These are phyloP conservation scores for Cremastinae sp. DNA, from an alignment of 2,888 invertebrate genomes.

Conservation along the genomic window DNA sequence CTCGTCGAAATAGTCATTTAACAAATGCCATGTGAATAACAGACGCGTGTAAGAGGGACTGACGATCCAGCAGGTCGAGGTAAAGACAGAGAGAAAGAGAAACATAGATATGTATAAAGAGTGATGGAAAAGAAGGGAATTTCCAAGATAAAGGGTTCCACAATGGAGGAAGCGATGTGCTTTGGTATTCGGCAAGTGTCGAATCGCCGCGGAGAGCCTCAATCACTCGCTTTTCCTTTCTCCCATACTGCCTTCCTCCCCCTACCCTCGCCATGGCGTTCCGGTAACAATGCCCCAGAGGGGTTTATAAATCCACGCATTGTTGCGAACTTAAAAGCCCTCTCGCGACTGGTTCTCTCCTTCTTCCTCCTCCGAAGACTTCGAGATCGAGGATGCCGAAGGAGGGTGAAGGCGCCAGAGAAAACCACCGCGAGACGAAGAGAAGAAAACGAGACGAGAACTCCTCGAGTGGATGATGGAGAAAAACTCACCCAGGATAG, in stretches of 20 bases:
- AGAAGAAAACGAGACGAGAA: conserved; percentile 41
- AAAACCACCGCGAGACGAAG: conserved; percentile 46
- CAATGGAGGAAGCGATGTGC: conserved; percentile 76
- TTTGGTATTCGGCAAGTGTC: conserved; percentile 80
- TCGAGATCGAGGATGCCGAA: conserved; percentile 34
- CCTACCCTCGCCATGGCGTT: not conserved
- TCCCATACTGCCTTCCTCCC: not conserved
- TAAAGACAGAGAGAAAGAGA: not conserved
- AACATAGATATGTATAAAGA: too few relatives aligned
- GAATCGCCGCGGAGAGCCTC: conserved; percentile 74
- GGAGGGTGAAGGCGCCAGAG: conserved; percentile 43
- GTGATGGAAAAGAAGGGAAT: conserved; percentile 67
- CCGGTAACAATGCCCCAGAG: conserved; percentile 76
- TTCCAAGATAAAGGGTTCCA: conserved; percentile 79
- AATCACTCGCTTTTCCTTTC: conserved; percentile 71
- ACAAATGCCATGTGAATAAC: conserved; percentile 74
- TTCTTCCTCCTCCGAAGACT: conserved; percentile 21
- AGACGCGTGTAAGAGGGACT: conserved; percentile 62
- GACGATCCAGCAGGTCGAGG: not conserved
- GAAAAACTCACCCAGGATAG: conserved; percentile 11
- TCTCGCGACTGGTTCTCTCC: conserved; percentile 38
- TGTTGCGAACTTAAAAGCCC: conserved; percentile 79
- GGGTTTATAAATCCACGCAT: conserved; percentile 80
- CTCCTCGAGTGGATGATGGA: conserved; percentile 33
- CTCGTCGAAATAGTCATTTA: conserved; percentile 74